These are phyloP conservation scores for Sesia apiformis DNA, from an alignment of 2,888 invertebrate species.

Conservation along the genomic window DNA sequence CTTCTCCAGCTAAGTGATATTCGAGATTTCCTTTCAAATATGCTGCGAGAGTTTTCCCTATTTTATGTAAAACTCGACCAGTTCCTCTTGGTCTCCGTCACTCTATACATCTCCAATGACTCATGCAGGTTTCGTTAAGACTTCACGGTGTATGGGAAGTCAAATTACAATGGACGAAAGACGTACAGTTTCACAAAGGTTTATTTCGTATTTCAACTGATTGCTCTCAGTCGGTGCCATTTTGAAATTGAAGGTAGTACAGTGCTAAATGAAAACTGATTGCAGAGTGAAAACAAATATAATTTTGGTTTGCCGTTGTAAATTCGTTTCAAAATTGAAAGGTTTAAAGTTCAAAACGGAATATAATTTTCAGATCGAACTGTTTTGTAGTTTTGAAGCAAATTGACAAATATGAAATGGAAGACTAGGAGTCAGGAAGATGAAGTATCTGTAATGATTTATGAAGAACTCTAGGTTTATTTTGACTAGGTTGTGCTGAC, in stretches of 20 bases:
- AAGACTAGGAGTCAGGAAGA: not conserved
- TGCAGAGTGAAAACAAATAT: not conserved
- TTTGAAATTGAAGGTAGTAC: slow-evolving; percentile 39
- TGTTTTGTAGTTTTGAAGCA: not conserved
- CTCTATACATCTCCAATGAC: slow-evolving; percentile 17
- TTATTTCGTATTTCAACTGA: slow-evolving; percentile 43
- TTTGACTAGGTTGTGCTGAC: not conserved
- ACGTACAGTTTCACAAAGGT: slow-evolving; percentile 29
- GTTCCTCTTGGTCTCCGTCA: not conserved
- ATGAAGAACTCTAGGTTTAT: not conserved
- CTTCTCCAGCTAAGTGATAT: slow-evolving; percentile 64
- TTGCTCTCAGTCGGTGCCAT: slow-evolving; percentile 30
- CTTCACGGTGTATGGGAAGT: slow-evolving; percentile 10
- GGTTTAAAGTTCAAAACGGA: not conserved
- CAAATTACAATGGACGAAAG: slow-evolving; percentile 20
- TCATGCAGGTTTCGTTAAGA: slow-evolving; percentile 12
- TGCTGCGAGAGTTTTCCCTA: slow-evolving; percentile 43
- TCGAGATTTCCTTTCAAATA: slow-evolving; percentile 54
- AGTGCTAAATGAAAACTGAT: slow-evolving; percentile 5
- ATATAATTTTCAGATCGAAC: not conserved
- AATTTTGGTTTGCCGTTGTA: not conserved
- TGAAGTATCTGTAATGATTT: not conserved
- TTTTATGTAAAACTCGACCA: slow-evolving; percentile 22
- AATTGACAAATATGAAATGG: not conserved
- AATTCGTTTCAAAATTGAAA: not conserved